Evolutionary conservation across 2,113 vertebrate genomes (phyloP), one percentile per base, ranked within the genome.

Genomic region (Chaetodon trifascialis): DNA sequence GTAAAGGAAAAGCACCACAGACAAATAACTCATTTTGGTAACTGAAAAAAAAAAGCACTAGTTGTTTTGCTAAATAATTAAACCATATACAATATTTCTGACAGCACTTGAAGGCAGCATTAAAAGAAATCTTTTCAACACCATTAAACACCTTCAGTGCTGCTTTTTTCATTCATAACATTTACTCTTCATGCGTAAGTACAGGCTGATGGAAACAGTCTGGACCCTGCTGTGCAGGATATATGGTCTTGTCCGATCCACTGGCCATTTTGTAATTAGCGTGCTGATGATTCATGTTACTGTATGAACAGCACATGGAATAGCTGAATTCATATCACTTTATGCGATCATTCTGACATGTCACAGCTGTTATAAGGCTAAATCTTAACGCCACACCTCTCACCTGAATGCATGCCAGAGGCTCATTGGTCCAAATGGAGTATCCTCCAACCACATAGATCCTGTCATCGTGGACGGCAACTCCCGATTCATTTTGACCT

Each of bases 401-500:
- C 93, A 99, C 98, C 97, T 99, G 98, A 94, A 99, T 99, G 94
- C 98, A 99, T 23, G 97, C 97, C 93, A 98, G 94, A 79, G 98
- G 97, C 95, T 99, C 98, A 76, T 99, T 99, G 90, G 98, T 99
- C 98, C 98, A 99, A 94, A 99, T 99, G 7, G 98, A 99, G 93
- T 99, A 99, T 80, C 98, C 98, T 79, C 98, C 98, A 74, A 99
- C 97, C 93, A 99, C 96, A 93, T 99, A 99, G 94, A 99, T 98
- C 93, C 97, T 96, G 88, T 97, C 96, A 77, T 97, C 97, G 72
- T 99, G 97, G 71, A 99, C 97, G 0, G 98, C 97, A 23, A 99
- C 96, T 83, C 97, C 98, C 47, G 97, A 97, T 93, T 99, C 98
- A 71, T 99, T 99, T 90, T 99, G 98, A 92, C 97, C 98, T 99